Percentiles rank a stretch among this genome's conserved stretches.
phyloP scores from a whole-genome alignment of 2,888 invertebrate genomes.

The Sarcophaga variegata region DNA sequence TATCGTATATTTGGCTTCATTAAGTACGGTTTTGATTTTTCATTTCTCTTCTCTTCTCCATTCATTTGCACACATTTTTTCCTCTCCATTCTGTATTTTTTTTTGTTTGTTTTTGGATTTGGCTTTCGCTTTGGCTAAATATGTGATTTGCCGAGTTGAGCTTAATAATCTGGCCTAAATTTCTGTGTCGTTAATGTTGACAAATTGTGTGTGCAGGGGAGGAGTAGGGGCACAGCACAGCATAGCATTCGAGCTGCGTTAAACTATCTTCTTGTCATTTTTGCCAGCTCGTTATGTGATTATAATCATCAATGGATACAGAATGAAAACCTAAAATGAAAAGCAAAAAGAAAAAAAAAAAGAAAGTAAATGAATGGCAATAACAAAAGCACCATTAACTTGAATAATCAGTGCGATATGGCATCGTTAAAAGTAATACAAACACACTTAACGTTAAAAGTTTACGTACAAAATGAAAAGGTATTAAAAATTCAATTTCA shows the following conservation, averaged over 20 bases:
- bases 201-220: constrained; percentile 14
- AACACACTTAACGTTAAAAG: background rate
- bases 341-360: background rate
- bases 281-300: constrained; percentile 52
- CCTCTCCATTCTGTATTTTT: background rate
- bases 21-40: constrained; percentile 26
- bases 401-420: constrained; percentile 1
- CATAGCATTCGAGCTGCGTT: background rate
- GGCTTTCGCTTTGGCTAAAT: background rate
- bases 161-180: constrained; percentile 19
- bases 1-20: constrained; percentile 31
- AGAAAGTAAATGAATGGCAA: background rate
- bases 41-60: background rate
- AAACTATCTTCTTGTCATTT: constrained; percentile 21
- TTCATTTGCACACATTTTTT: constrained; percentile 9
- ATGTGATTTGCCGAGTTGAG: background rate
- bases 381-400: constrained; percentile 3
- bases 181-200: background rate
- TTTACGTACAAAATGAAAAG: background rate
- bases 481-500: background rate
- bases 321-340: background rate
- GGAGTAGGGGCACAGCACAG: background rate
- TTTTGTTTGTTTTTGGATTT: background rate
- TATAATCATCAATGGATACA: constrained; percentile 30
- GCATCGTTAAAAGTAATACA: background rate